Evolutionary conservation across 2,888 invertebrate genomes (phyloP).

Genomic region (Esperia sulphurella): DNA sequence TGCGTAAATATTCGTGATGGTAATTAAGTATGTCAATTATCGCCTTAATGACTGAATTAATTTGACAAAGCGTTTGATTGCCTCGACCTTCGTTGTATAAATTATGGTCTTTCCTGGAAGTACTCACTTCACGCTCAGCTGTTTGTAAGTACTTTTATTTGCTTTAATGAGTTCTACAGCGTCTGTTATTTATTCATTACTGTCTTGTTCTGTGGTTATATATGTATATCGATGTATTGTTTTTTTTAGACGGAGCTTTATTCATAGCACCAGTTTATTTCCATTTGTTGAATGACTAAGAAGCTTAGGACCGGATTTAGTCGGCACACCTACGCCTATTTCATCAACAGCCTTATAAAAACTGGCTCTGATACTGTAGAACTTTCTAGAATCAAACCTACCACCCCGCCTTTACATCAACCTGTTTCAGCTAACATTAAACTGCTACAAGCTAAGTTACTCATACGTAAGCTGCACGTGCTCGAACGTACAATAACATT

Average conservation of each 20-base stretch:
- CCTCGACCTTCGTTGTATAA: constrained; percentile 1
- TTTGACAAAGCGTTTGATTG: constrained; percentile 1
- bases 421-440: constrained; percentile 2
- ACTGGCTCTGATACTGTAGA: neutral
- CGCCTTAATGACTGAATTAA: neutral
- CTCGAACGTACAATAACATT: constrained; percentile 4
- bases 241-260: too few species aligned
- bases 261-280: too few species aligned
- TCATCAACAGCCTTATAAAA: too few species aligned
- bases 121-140: neutral
- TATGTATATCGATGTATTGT: too few species aligned
- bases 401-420: neutral
- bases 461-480: constrained; percentile 4
- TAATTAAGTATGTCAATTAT: neutral
- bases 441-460: neutral
- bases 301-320: neutral
- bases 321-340: neutral
- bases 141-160: neutral
- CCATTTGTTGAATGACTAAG: too few species aligned
- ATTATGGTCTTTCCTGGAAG: neutral
- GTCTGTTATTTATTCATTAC: too few species aligned
- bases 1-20: too few species aligned
- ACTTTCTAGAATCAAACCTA: neutral
- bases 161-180: neutral
- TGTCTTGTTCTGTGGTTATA: too few species aligned